Evolutionary conservation across 2,113 vertebrate genomes (phyloP), one percentile per base, ranked within the genome.

Genomic region (Ammodytes dubius): DNA sequence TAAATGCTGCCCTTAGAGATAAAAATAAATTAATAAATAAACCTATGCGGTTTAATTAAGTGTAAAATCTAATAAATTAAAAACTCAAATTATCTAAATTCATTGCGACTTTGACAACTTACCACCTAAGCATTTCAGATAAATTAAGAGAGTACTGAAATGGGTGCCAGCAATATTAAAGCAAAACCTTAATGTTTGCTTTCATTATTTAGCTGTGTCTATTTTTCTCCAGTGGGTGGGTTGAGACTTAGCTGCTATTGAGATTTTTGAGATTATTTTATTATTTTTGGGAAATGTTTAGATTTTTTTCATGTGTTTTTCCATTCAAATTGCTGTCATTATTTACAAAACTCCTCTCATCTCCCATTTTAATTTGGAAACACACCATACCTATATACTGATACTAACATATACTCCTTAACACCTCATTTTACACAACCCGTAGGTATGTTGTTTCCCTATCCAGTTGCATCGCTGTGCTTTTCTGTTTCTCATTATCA

Each of bases 401-500:
- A 15, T 84, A 91, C 92, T 93, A 92, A 94, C 79, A 86, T 73
- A 40, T n/a, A 52, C 42, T 77, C 92, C 91, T 88, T 90, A 93
- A 92, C 91, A 82, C 87, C 45, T 79, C 93, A 92, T 93, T 88
- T 74, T 77, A 83, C 87, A 84, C 85, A 68, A 37, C 81, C 82
- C 74, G 73, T 83, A 86, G 71, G 76, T 91, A 77, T 92, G 91
- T 92, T 87, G 83, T 89, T 86, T 91, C 81, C 79, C 74, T 90
- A 82, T 90, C 81, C 35, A 84, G 88, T 88, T 68, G 77, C 90
- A 88, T 90, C 61, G 79, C 89, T 87, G 80, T 92, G 89, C 90
- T 84, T 94, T 94, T 89, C 74, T 87, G 91, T 94, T 91, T 79
- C 81, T 88, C 92, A 93, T 95, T 83, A 85, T 93, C 90, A 92